Evolutionary conservation across 1,140 invertebrate species (phyloP), one percentile per base, ranked within the genome.

Genomic region (Bombus confusus): DNA sequence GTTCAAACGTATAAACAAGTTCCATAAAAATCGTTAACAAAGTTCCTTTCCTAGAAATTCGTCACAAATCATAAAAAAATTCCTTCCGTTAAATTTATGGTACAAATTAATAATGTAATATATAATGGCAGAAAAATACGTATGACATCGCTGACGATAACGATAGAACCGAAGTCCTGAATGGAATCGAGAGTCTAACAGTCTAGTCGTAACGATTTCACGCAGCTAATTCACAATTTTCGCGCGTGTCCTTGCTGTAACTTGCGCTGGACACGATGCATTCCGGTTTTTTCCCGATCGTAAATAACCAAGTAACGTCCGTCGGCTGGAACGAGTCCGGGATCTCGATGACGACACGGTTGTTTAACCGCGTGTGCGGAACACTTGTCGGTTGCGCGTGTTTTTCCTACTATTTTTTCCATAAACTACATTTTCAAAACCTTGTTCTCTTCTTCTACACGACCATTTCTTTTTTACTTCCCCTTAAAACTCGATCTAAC

Each of bases 291-390:
- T 83, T 83, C 57, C 31, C 39, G 68, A 57, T 72, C 57, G 25
- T 79, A 85, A 85, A 85, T 64, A 64, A 80, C 39, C 72, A 39
- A 59, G 68, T 41, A 75, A 57, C 69, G 39, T 72, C 43, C 64
- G 78, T 88, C 77, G 79, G 57, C 87, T 85, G 85, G 28, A 73
- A 85, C 80, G 41, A 86, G 78, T 88, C 87, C 88, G 88, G 84
- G 72, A 79, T 87, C 78, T 37, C 64, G 85, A 87, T 89, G 88
- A 90, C 88, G 82, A 87, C 87, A 89, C 79, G 43, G 28, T 39
- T 85, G n/a, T 22, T 10, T 22, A 34, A 34, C 25, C 72, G 72
- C 66, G 80, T 83, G 73, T 89, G 85, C 57, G 37, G 62, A 47
- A 84, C 78, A 87, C 74, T 85, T 87, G 88, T 47, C 74, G 18